Evolutionary conservation across 2,888 invertebrate species (phyloP), one percentile per base, ranked within the genome.

Genomic region (Ormyrus rosae): DNA sequence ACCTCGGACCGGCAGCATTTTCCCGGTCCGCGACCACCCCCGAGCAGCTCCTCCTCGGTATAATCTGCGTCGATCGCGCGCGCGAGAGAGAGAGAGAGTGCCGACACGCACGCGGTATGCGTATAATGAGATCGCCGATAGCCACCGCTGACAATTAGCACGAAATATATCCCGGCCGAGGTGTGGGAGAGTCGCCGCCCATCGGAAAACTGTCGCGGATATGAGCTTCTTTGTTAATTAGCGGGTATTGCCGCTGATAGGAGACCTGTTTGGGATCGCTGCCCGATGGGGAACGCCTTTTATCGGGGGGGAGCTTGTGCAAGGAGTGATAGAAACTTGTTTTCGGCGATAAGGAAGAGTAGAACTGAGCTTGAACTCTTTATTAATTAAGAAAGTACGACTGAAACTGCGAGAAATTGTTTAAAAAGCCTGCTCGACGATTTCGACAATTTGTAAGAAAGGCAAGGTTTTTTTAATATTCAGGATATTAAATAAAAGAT

Each of bases 71-170:
- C n/a, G 68, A 56, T 79, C 9, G 50, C 55, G 78, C 81, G 80
- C 75, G 76, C 74, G 75, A 81, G 67, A 53, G 58, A 69, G 60
- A 70, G 69, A 46, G 45, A 34, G 19, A 19, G 71, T 84, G 84
- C 81, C 83, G 84, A 86, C 87, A 88, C 86, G 87, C 86, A 81
- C 85, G 81, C 84, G 86, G 85, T 86, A 87, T 87, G 87, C 86
- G 85, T 85, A 86, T 87, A 87, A 88, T 87, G 87, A 88, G 86
- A 87, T 87, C 83, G 84, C 82, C 84, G 87, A 89, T 88, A 87
- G 81, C 83, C 85, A 83, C 84, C 82, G 83, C 85, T 85, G 86
- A 85, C 87, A 86, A 86, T 86, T 86, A 86, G 85, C 84, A 77
- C 84, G 81, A 83, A 84, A 85, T 85, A 85, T 85, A 84, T 79